phyloP scores from a whole-genome alignment of 2,888 invertebrate genomes.

The Erebia ligea region DNA sequence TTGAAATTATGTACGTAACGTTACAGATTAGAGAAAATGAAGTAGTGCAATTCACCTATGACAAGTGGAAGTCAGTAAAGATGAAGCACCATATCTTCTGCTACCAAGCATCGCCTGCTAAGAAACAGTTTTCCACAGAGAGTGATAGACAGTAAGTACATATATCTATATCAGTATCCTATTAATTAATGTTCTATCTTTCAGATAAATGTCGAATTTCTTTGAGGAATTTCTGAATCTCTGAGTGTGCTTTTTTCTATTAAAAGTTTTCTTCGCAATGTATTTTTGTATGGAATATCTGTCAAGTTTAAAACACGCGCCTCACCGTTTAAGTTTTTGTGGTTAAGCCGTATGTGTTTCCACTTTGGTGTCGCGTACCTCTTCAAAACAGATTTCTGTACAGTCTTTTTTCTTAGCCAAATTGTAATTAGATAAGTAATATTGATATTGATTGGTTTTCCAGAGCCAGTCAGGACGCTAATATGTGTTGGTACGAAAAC shows the following conservation, averaged over 20 bases:
- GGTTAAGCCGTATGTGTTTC: neutral
- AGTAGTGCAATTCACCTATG: constrained; percentile 91
- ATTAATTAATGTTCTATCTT: neutral
- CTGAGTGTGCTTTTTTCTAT: constrained; percentile 11
- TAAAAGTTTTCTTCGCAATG: neutral
- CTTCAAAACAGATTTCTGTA: neutral
- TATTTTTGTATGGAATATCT: neutral
- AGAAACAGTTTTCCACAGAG: constrained; percentile 91
- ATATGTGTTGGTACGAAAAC: constrained; percentile 73
- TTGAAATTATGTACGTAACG: neutral
- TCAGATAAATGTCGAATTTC: constrained; percentile 3
- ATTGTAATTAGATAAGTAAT: constrained; percentile 3
- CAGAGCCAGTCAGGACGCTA: constrained; percentile 81
- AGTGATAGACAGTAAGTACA: constrained; percentile 84
- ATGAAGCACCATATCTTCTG: constrained; percentile 96
- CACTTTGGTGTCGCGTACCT: neutral
- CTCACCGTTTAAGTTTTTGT: neutral
- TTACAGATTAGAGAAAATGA: constrained; percentile 90
- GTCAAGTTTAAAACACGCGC: neutral
- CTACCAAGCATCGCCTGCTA: constrained; percentile 93
- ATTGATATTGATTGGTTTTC: constrained; percentile 55
- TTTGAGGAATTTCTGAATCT: neutral
- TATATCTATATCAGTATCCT: neutral
- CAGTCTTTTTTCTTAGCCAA: neutral
- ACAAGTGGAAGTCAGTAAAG: constrained; percentile 91